A percentile compares a stretch with the other conserved stretches of the same genome.
These are phyloP conservation scores for Caradrina kadenii DNA, from an alignment of 2,888 invertebrate genomes.

Conservation along the genomic window DNA sequence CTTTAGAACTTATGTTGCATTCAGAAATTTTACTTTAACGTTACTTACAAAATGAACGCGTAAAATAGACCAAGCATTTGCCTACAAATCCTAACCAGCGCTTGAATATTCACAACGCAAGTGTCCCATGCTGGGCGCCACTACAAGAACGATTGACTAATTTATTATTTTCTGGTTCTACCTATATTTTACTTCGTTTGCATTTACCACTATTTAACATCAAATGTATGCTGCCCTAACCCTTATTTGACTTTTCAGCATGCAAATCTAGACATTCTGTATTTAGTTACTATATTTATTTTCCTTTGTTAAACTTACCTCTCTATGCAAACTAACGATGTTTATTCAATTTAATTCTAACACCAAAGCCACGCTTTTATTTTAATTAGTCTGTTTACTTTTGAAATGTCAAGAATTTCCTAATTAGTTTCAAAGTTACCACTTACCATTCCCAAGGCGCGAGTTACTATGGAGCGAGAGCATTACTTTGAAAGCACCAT, in stretches of 20 bases:
- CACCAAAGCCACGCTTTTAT: neutral
- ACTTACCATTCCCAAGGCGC: neutral
- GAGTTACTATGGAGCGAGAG: neutral
- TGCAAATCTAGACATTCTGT: too few relatives aligned
- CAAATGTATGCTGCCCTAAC: too few relatives aligned
- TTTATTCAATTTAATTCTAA: neutral
- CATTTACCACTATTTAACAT: neutral
- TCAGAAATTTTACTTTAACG: neutral
- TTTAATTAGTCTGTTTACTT: too few relatives aligned
- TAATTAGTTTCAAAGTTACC: neutral
- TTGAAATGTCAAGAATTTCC: too few relatives aligned
- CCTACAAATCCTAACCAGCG: conserved; percentile 1
- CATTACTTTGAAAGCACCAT: neutral
- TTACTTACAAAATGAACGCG: neutral
- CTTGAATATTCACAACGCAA: neutral
- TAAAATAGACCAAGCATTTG: neutral
- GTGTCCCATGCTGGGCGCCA: conserved; percentile 27
- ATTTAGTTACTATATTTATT: too few relatives aligned
- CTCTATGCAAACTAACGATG: neutral
- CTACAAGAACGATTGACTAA: conserved; percentile 13
- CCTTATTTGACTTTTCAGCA: neutral
- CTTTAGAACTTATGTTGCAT: too few relatives aligned
- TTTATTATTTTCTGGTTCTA: conserved; percentile 37
- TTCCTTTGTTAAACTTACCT: too few relatives aligned
- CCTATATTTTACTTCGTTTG: neutral